Conservation (phyloP, 1,140 invertebrate species). For the Hypothenemus hampei region DNA sequence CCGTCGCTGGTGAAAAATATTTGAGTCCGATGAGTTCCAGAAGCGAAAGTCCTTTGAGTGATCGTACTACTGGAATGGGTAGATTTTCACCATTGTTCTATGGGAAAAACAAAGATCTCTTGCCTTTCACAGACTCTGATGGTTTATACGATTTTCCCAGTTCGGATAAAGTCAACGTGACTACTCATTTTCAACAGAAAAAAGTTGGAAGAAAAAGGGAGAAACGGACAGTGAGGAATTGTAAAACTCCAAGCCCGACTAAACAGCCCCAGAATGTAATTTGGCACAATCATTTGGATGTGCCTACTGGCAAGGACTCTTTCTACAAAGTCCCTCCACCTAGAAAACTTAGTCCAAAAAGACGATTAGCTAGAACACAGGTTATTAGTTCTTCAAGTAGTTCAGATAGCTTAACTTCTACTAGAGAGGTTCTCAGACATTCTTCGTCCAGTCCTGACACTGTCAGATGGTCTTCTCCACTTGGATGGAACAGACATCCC, state of each 20-base stretch:
- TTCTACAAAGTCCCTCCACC: constrained; percentile 40
- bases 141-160: constrained; percentile 72
- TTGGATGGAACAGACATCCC: constrained; percentile 37
- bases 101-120: constrained; percentile 53
- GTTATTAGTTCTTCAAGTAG: constrained; percentile 49
- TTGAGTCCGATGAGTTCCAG: constrained; percentile 68
- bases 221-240: constrained; percentile 37
- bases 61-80: constrained; percentile 55
- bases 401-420: constrained; percentile 49
- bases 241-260: constrained; percentile 49
- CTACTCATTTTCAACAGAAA: constrained; percentile 42
- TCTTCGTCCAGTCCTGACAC: constrained; percentile 43
- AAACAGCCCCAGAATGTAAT: constrained; percentile 45
- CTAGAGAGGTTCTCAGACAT: constrained; percentile 36
- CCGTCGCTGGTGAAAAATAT: constrained; percentile 49
- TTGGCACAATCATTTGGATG: constrained; percentile 47
- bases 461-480: constrained; percentile 39
- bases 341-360: constrained; percentile 49
- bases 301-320: constrained; percentile 36
- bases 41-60: constrained; percentile 71
- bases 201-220: constrained; percentile 52
- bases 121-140: constrained; percentile 70
- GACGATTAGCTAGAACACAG: constrained; percentile 45
- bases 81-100: constrained; percentile 66
- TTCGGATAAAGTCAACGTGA: constrained; percentile 54